Conservation (phyloP, 2,888 invertebrate species). For the Brenthis ino region DNA sequence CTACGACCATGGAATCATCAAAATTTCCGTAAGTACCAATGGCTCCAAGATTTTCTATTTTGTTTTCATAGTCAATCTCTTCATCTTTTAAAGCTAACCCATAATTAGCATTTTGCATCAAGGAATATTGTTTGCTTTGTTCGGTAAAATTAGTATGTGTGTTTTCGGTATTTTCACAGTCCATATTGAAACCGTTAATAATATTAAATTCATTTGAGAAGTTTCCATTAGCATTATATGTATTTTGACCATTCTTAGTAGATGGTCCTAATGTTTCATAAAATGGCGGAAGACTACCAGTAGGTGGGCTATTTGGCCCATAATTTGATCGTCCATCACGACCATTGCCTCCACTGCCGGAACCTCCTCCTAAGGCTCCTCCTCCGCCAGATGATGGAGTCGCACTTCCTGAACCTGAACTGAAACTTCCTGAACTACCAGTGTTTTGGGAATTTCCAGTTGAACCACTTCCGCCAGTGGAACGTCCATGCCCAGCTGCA, state of each 20-base stretch:
- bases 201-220: slow-evolving; percentile 87
- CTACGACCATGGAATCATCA: slow-evolving; percentile 92
- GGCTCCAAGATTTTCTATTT: slow-evolving; percentile 86
- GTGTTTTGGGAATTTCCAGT: slow-evolving; percentile 78
- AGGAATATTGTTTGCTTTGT: slow-evolving; percentile 88
- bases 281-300: slow-evolving; percentile 93
- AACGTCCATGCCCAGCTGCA: slow-evolving; percentile 91
- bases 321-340: slow-evolving; percentile 92
- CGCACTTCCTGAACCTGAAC: slow-evolving; percentile 79
- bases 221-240: slow-evolving; percentile 86
- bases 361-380: slow-evolving; percentile 85
- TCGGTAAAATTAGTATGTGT: slow-evolving; percentile 70
- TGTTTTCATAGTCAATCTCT: slow-evolving; percentile 89
- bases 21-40: slow-evolving; percentile 85
- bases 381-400: slow-evolving; percentile 84
- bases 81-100: slow-evolving; percentile 91
- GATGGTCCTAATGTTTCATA: slow-evolving; percentile 88
- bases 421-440: slow-evolving; percentile 77
- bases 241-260: slow-evolving; percentile 88
- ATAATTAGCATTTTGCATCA: slow-evolving; percentile 91
- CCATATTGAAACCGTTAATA: slow-evolving; percentile 88
- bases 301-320: slow-evolving; percentile 93
- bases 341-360: slow-evolving; percentile 89
- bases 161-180: slow-evolving; percentile 87
- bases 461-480: slow-evolving; percentile 82